Evolutionary conservation across 1,140 invertebrate genomes (phyloP), one percentile per base, ranked within the genome.

Genomic region (Coelopa frigida): DNA sequence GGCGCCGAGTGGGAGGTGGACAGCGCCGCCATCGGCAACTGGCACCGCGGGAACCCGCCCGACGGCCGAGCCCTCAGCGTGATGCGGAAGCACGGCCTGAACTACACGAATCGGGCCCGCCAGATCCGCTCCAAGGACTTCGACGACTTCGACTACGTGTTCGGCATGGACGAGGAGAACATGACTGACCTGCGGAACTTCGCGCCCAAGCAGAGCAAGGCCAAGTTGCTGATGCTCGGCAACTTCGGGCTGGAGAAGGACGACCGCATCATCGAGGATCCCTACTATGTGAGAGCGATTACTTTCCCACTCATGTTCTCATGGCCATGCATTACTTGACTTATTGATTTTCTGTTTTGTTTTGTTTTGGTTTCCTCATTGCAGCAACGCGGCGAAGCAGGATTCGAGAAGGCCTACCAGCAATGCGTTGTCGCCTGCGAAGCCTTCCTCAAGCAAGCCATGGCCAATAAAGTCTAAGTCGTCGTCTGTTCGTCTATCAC

Each of bases 81-180:
- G 4, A 75, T 95, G 59, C 76, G 80, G 50, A 77, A 83, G 32
- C 78, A 89, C 60, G 77, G 81, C 43, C 78, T 89, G 11, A 69
- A 78, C 32, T 89, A 85, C 52, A 75, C 72, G 40, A 89, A 93
- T 59, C 74, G 67, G 54, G 89, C 87, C 17, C 77, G 89, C 71
- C 79, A 86, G 79, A 77, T 92, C 32, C 75, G 59, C 5, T 52
- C 71, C 44, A 67, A 78, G 21, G 90, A 94, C 65, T 93, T 90
- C 56, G 61, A 76, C 10, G 70, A 79, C 5, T 94, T 82, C 66
- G 81, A 93, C 62, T 91, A 79, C 58, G 92, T 94, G 47, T 89
- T 94, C 71, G 89, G 89, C 17, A 94, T 94, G 90, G 90, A 94
- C 66, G 74, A 88, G 44, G 75, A 79, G 14, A 94, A 92, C 60